Evolutionary conservation across 2,113 vertebrate genomes (phyloP).

Genomic region (Nothoprocta pentlandii): DNA sequence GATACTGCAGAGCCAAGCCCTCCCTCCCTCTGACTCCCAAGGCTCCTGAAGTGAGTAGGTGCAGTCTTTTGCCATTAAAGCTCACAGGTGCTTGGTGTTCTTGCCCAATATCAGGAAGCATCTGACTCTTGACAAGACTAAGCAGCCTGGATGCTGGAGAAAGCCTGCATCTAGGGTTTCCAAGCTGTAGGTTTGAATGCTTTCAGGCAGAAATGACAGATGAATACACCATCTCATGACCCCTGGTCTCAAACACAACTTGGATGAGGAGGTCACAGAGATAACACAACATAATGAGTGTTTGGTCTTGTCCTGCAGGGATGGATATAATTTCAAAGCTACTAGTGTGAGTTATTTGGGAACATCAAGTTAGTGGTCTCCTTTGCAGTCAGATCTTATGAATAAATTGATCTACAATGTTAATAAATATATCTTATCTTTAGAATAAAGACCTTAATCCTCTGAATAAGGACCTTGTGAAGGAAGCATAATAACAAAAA

Average conservation of each 20-base stretch:
- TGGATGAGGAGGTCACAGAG: neutral
- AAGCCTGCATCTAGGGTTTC: slow-evolving; percentile 15
- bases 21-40: neutral
- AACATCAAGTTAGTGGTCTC: neutral
- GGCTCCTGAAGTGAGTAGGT: neutral
- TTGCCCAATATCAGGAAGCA: neutral
- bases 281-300: neutral
- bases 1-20: rapidly evolving
- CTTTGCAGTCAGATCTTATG: neutral
- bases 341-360: neutral
- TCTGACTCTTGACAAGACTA: neutral
- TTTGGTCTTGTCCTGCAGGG: neutral
- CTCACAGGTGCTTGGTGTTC: slow-evolving; percentile 23
- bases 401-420: neutral
- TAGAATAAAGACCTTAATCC: neutral
- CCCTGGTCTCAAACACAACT: neutral
- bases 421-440: neutral
- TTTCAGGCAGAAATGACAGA: slow-evolving; percentile 36
- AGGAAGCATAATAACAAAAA: neutral
- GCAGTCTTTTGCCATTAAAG: neutral
- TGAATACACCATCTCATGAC: neutral
- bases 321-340: neutral
- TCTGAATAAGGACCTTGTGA: neutral
- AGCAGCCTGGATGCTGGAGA: neutral
- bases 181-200: slow-evolving; percentile 11